A percentile compares a stretch with the other conserved stretches of the same genome.
phyloP scores from a whole-genome alignment of 2,113 vertebrate species.

The Baryphthengus martii region DNA sequence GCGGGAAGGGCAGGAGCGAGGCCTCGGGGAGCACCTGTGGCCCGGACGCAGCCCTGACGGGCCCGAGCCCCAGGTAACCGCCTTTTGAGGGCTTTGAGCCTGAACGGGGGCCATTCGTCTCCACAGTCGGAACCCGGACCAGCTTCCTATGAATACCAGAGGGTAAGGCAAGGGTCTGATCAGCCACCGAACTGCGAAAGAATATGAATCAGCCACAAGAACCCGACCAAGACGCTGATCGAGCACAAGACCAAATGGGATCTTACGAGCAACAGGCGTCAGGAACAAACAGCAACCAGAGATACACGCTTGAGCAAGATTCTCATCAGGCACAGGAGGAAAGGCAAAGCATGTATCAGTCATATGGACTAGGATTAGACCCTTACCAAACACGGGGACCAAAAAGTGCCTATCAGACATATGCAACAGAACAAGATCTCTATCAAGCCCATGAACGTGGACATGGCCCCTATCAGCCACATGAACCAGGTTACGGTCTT shows the following conservation, averaged over 20 bases:
- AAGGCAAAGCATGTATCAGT: background rate
- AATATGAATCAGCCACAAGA: background rate
- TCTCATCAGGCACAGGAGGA: background rate
- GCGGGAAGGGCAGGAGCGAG: background rate
- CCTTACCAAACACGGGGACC: background rate
- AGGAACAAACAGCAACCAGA: background rate
- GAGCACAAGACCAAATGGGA: background rate
- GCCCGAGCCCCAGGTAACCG: no score
- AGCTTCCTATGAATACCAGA: background rate
- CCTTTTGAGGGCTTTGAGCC: background rate
- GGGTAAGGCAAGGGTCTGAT: background rate
- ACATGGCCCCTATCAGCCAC: slow-evolving; percentile 41
- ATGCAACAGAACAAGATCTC: background rate
- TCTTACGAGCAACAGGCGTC: background rate
- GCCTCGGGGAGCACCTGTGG: background rate
- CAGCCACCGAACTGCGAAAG: background rate
- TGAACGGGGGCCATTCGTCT: background rate
- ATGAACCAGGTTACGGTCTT: slow-evolving; percentile 40
- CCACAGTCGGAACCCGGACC: background rate
- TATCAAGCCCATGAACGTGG: background rate
- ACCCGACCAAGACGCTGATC: background rate
- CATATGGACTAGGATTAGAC: background rate
- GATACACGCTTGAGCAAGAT: background rate
- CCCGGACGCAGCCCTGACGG: background rate
- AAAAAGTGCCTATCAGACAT: background rate